phyloP scores from a whole-genome alignment of 2,888 invertebrate genomes.

The Asteroscopus sphinx region DNA sequence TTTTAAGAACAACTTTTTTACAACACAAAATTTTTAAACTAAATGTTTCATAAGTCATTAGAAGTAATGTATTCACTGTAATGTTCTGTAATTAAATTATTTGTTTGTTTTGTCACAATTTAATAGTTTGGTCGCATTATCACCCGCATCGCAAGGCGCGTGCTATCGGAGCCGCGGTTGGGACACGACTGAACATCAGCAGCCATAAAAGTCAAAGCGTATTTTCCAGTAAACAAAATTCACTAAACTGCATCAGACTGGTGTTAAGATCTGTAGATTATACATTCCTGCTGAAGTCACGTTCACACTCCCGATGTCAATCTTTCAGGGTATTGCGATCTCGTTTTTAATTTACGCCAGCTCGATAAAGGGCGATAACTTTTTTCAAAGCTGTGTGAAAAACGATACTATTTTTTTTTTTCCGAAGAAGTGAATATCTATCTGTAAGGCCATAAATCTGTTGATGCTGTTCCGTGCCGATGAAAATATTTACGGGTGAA shows the following conservation, averaged over 20 bases:
- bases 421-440: slow-evolving; percentile 19
- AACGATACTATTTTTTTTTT: slow-evolving; percentile 25
- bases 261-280: slow-evolving; percentile 33
- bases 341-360: slow-evolving; percentile 47
- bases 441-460: slow-evolving; percentile 37
- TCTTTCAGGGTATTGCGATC: slow-evolving; percentile 20
- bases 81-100: not conserved
- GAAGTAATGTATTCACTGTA: not conserved
- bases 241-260: slow-evolving; percentile 48
- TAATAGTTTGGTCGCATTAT: slow-evolving; percentile 25
- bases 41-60: not conserved
- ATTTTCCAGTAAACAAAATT: slow-evolving; percentile 30
- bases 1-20: slow-evolving; percentile 28
- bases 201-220: slow-evolving; percentile 30
- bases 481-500: slow-evolving; percentile 31
- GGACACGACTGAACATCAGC: slow-evolving; percentile 50
- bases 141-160: slow-evolving; percentile 43
- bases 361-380: slow-evolving; percentile 15
- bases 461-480: slow-evolving; percentile 11
- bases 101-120: slow-evolving; percentile 27
- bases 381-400: slow-evolving; percentile 35
- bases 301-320: slow-evolving; percentile 25
- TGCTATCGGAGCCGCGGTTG: slow-evolving; percentile 54
- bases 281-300: slow-evolving; percentile 21
- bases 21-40: slow-evolving; percentile 2